Base-by-base conservation (phyloP, 2,113 vertebrate species). In the Oenanthe melanoleuca region DNA sequence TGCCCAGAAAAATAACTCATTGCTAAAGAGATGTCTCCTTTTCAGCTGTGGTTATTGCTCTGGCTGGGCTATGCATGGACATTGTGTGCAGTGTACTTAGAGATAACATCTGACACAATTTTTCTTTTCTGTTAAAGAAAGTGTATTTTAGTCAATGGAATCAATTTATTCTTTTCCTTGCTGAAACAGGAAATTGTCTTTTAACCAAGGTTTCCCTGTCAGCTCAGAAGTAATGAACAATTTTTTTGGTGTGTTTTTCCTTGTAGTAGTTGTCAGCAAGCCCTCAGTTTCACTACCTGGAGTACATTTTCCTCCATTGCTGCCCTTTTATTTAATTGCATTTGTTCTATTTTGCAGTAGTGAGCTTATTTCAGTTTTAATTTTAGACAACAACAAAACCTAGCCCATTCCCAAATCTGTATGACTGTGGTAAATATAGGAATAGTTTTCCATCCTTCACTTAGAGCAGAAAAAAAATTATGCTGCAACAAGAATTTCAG, bases 401-500 rank as follows among this genome's bases (percentile, higher is more conserved):
- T 50, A 69, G 5, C 16, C 77, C 38, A 49, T 44, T 82, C 31
- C 28, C 29, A 78, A 63, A 59, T 84, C 74, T 9, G 19, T 63
- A 70, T 28, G 21, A 73, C 28, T 53, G 33, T 50, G 55, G 40
- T 69, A 55, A 74, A 93, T 56, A 50, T 12, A 88, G 53, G 56
- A 83, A 93, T n/a, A 21, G 37, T 44, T 95, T 80, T 89, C 53
- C 22, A 82, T 92, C 83, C 50, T 84, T 85, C 60, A 64, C 16
- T 65, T 63, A 84, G 70, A 89, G 75, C 25, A 90, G 72, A 91
- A 91, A 94, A 86, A 85, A 92, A 87, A 86, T 45, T 83, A 90
- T 40, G 22, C 50, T 91, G 70, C 63, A 91, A 86, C 71, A 89
- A 87, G 64, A 92, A 86, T 81, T 96, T 88, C 69, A 80, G 75